phyloP scores from a whole-genome alignment of 2,888 invertebrate genomes.

The Dryocosmus kuriphilus region DNA sequence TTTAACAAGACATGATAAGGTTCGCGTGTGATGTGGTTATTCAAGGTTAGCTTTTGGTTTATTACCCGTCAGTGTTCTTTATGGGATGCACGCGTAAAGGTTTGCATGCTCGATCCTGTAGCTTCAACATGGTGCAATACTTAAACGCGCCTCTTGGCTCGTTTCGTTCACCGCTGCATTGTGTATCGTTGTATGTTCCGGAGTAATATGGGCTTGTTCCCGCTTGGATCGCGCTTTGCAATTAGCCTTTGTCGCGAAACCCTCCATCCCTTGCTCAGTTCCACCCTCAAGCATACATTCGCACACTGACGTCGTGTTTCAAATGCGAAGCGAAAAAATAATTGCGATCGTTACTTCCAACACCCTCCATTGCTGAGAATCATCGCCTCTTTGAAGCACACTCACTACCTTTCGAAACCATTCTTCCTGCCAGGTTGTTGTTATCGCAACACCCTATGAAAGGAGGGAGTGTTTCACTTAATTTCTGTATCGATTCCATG shows the following conservation, averaged over 20 bases:
- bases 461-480: neutral
- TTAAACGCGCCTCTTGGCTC: conserved; percentile 39
- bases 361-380: conserved; percentile 1
- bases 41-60: conserved; percentile 15
- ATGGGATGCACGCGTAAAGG: conserved; percentile 29
- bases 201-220: conserved; percentile 75
- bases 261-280: conserved; percentile 47
- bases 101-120: neutral
- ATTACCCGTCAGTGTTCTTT: conserved; percentile 4
- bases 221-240: conserved; percentile 72
- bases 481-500: neutral
- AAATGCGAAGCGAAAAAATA: conserved; percentile 57
- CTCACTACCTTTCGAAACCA: neutral
- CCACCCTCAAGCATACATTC: conserved; percentile 42
- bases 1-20: conserved; percentile 22
- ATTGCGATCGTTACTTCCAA: conserved; percentile 56
- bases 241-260: conserved; percentile 75
- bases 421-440: neutral
- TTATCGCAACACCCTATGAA: neutral
- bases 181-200: conserved; percentile 62
- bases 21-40: conserved; percentile 27
- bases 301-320: conserved; percentile 4
- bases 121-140: conserved; percentile 1
- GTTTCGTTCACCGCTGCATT: conserved; percentile 42
- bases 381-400: conserved; percentile 9